Conservation (phyloP, 1,140 invertebrate genomes). For the Gryon sp. region DNA sequence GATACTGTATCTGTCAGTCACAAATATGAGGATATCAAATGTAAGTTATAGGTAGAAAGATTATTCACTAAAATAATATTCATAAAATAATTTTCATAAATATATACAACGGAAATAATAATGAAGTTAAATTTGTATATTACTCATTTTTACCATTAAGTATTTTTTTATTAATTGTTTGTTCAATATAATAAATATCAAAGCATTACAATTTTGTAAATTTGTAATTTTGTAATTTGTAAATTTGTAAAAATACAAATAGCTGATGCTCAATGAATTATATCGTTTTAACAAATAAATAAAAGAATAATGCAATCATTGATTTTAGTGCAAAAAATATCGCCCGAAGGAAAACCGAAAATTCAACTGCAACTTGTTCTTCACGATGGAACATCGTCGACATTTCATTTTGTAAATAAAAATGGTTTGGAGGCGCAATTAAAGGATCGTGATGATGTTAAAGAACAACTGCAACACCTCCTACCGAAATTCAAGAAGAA, state of each 20-base stretch:
- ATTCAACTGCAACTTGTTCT: slow-evolving; percentile 99
- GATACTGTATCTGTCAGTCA: slow-evolving; percentile 95
- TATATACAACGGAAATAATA: neutral
- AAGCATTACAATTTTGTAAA: too few relatives aligned
- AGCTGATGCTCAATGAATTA: too few relatives aligned
- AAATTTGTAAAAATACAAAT: too few relatives aligned
- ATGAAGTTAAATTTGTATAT: neutral
- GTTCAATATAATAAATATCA: neutral
- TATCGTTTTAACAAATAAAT: neutral
- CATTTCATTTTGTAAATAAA: slow-evolving; percentile 98
- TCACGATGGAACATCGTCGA: slow-evolving; percentile 95
- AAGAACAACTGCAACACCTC: slow-evolving; percentile 93
- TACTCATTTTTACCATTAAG: neutral
- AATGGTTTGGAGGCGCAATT: slow-evolving; percentile 90
- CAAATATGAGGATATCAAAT: slow-evolving; percentile 97
- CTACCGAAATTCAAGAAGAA: slow-evolving; percentile 97
- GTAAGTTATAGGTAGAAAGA: slow-evolving; percentile 76
- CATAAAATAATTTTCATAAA: neutral
- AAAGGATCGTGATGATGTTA: slow-evolving; percentile 94
- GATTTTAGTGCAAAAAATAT: slow-evolving; percentile 96
- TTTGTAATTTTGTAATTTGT: too few relatives aligned
- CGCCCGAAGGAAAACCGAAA: slow-evolving; percentile 98
- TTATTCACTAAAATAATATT: neutral
- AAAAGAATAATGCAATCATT: slow-evolving; percentile 29
- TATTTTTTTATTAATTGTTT: neutral